These are phyloP conservation scores for Holocentrus rufus DNA, from an alignment of 2,797 vertebrate genomes.

Conservation along the genomic window DNA sequence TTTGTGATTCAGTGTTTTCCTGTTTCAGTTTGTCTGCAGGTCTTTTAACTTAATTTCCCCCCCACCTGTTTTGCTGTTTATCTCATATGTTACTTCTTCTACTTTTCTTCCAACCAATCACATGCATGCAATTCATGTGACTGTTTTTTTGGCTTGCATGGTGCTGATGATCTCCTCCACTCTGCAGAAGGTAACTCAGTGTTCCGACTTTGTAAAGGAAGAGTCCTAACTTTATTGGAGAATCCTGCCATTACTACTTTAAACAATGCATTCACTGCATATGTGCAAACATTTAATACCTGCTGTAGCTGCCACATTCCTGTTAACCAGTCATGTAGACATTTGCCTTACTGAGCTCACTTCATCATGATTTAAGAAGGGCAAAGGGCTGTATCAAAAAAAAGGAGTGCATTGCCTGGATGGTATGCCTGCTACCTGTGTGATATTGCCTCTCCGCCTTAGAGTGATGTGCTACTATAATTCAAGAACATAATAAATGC, in stretches of 20 bases:
- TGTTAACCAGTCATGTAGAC: conserved; percentile 66
- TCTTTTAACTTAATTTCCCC: conserved; percentile 84
- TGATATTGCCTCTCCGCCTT: conserved; percentile 33
- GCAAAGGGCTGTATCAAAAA: conserved; percentile 48
- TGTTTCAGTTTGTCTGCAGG: conserved; percentile 69
- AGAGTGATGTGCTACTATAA: conserved; percentile 38
- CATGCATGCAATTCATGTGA: conserved; percentile 93
- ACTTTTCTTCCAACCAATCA: conserved; percentile 95
- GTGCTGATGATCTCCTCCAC: conserved; percentile 91
- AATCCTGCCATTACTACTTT: conserved; percentile 49
- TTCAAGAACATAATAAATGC: conserved; percentile 53
- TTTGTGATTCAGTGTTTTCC: conserved; percentile 50
- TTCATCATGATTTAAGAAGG: conserved; percentile 45
- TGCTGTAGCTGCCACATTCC: conserved; percentile 23
- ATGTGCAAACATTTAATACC: conserved; percentile 51
- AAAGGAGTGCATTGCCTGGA: conserved; percentile 43
- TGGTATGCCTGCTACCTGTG: conserved; percentile 37
- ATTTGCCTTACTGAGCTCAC: conserved; percentile 60
- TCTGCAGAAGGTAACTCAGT: conserved; percentile 94
- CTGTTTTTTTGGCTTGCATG: conserved; percentile 97
- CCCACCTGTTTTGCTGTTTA: conserved; percentile 86
- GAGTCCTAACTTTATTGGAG: conserved; percentile 55
- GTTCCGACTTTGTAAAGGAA: conserved; percentile 78
- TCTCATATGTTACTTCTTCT: conserved; percentile 90
- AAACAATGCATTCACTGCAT: conserved; percentile 55